These are phyloP conservation scores for Volucella zonaria DNA, from an alignment of 2,888 invertebrate species.

Conservation along the genomic window DNA sequence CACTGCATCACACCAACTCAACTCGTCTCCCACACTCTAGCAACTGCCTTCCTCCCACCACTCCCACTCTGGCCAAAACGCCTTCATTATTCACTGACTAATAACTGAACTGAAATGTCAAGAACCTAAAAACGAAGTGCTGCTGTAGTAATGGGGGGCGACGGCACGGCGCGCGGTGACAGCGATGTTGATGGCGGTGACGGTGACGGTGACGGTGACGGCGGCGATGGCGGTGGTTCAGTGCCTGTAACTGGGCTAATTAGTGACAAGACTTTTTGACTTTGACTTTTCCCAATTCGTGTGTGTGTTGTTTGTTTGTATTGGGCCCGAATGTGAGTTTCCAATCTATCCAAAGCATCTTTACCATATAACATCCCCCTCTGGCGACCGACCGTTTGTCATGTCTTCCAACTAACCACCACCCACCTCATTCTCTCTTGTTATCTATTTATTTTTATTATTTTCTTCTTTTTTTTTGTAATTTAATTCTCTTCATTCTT, in stretches of 20 bases:
- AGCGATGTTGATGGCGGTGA: not conserved
- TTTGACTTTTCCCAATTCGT: conserved; percentile 62
- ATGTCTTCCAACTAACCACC: conserved; percentile 2
- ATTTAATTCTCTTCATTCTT: conserved; percentile 26
- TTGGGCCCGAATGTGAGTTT: conserved; percentile 38
- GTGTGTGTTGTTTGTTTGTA: conserved; percentile 11
- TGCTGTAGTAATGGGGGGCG: conserved; percentile 9
- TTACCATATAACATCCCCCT: conserved; percentile 32
- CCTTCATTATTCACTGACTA: conserved; percentile 65
- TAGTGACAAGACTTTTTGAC: conserved; percentile 74
- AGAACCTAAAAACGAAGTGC: conserved; percentile 72
- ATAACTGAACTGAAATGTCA: conserved; percentile 73
- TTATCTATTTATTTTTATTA: conserved; percentile 57
- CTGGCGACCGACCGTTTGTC: conserved; percentile 1
- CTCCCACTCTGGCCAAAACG: conserved; percentile 2
- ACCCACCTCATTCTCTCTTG: conserved; percentile 56
- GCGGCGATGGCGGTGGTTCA: conserved; percentile 61
- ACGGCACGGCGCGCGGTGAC: not conserved
- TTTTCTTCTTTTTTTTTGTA: conserved; percentile 45
- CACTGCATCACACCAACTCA: no score
- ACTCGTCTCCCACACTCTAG: no score
- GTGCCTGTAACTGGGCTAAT: conserved; percentile 73
- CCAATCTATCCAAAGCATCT: conserved; percentile 6
- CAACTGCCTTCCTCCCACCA: not conserved
- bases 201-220: not conserved